Percentiles rank a stretch among this genome's conserved stretches.
Evolutionary conservation across 92 coral and sea anemone genomes (phyloP).

Genomic region (Blastomussa wellsi): DNA sequence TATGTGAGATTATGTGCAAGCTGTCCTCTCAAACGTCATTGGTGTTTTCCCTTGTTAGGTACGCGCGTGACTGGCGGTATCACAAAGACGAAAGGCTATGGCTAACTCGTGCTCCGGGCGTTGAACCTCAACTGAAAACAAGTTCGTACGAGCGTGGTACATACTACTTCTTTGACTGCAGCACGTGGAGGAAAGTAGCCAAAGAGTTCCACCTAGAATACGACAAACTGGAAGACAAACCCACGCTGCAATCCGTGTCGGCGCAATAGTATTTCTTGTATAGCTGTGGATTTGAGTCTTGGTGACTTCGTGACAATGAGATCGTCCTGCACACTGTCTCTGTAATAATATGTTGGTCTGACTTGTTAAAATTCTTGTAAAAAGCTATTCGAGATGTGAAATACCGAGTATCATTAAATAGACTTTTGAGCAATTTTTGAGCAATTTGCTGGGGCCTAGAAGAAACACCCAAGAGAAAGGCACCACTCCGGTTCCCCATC

Average conservation of each 20-base stretch:
- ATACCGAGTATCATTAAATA: slow-evolving; percentile 39
- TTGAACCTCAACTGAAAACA: slow-evolving; percentile 91
- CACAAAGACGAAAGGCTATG: slow-evolving; percentile 98
- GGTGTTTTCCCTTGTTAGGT: slow-evolving; percentile 55
- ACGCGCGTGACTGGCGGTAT: slow-evolving; percentile 99
- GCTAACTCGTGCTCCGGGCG: slow-evolving; percentile 97
- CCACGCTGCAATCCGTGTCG: slow-evolving; percentile 82
- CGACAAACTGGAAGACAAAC: slow-evolving; percentile 97
- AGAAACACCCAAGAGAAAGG: too few relatives aligned
- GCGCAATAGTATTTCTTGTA: slow-evolving; percentile 58
- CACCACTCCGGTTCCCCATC: too few relatives aligned
- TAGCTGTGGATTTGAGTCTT: neutral
- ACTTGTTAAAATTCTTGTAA: slow-evolving; percentile 33
- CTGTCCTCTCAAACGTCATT: neutral
- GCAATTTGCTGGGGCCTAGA: too few relatives aligned
- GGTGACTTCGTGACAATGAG: neutral
- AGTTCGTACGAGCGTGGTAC: slow-evolving; percentile 91
- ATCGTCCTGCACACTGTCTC: slow-evolving; percentile 27
- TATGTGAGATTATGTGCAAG: neutral
- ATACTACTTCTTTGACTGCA: slow-evolving; percentile 96
- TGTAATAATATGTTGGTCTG: slow-evolving; percentile 8
- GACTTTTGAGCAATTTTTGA: slow-evolving; percentile 38
- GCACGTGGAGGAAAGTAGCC: slow-evolving; percentile 92
- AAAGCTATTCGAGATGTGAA: slow-evolving; percentile 42
- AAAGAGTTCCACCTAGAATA: slow-evolving; percentile 95